Base-by-base conservation (phyloP, 2,113 vertebrate genomes). In the Mastomys natalensis region DNA sequence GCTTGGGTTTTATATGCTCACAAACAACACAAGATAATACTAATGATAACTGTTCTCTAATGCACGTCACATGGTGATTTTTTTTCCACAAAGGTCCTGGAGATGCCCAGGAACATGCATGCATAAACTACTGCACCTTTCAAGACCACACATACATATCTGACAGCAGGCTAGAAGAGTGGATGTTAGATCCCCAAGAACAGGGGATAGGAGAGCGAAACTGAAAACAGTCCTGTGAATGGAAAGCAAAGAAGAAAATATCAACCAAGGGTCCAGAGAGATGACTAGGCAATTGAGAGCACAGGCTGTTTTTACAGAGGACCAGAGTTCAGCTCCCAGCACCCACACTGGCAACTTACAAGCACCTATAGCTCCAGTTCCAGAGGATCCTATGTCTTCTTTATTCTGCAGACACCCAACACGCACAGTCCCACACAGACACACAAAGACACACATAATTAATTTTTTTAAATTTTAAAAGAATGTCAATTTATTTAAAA, bases 111-210 rank as follows among this genome's bases (percentile, higher is more conserved):
- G 48, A 86, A 70, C 29, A 76, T 51, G 19, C 34, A 76, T n/a
- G 24, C 22, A 95, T 2, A 91, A 96, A 96, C 93, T 34, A 60
- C 10, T 73, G 15, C 22, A 89, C 64, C 82, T 96, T 95, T 92
- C 85, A 94, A 89, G 31, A 66, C 19, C 43, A 55, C 9, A 55
- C 3, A 31, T 0, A 11, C 10, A 19, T 45, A 31, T 62, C 55
- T 84, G 93, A 74, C 78, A 22, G 51, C 3, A 68, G 6, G 12
- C 40, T 73, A 60, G 48, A 93, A 89, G 31, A 2, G 29, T 24
- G 17, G 45, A 22, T 48, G 48, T 53, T 34, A 84, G 51, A 87
- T 77, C 51, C 11, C 68, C 55, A 87, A 48, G 29, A 80, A 9
- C 19, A 89, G 37, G 51, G 64, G 24, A 93, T 53, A 74, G 15